These are phyloP conservation scores for Sinocyclocheilus anophthalmus DNA, from an alignment of 2,113 vertebrate species.

Conservation along the genomic window DNA sequence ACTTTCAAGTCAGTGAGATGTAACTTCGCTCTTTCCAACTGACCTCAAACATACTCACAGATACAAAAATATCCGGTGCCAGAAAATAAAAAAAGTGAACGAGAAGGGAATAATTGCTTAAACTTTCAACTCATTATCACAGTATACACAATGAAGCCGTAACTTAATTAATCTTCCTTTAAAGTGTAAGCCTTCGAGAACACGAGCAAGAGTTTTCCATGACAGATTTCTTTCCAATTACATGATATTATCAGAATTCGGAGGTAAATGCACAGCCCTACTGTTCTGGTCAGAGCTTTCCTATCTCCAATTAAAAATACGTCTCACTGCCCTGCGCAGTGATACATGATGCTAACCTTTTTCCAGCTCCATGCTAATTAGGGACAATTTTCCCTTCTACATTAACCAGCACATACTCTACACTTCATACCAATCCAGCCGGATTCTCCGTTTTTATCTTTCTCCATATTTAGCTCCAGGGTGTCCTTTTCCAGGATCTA, in stretches of 20 bases:
- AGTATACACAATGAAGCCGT: slow-evolving; percentile 68
- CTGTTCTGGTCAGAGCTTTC: slow-evolving; percentile 55
- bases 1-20: slow-evolving; percentile 55
- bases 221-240: slow-evolving; percentile 71
- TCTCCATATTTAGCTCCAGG: slow-evolving; percentile 27
- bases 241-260: slow-evolving; percentile 62
- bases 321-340: slow-evolving; percentile 53
- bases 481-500: slow-evolving; percentile 27
- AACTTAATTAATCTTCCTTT: slow-evolving; percentile 69
- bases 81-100: slow-evolving; percentile 7
- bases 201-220: slow-evolving; percentile 53
- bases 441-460: slow-evolving; percentile 31
- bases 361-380: slow-evolving; percentile 57
- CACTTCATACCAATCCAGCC: slow-evolving; percentile 16
- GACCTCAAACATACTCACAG: slow-evolving; percentile 59
- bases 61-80: slow-evolving; percentile 56
- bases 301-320: slow-evolving; percentile 61
- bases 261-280: slow-evolving; percentile 48
- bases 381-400: slow-evolving; percentile 57
- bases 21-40: slow-evolving; percentile 60
- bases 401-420: slow-evolving; percentile 39
- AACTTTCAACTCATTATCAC: slow-evolving; percentile 70
- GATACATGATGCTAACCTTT: slow-evolving; percentile 64
- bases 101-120: slow-evolving; percentile 63
- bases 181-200: slow-evolving; percentile 65